Evolutionary conservation across 2,888 invertebrate genomes (phyloP).

Genomic region (Pyrochroa serraticornis): DNA sequence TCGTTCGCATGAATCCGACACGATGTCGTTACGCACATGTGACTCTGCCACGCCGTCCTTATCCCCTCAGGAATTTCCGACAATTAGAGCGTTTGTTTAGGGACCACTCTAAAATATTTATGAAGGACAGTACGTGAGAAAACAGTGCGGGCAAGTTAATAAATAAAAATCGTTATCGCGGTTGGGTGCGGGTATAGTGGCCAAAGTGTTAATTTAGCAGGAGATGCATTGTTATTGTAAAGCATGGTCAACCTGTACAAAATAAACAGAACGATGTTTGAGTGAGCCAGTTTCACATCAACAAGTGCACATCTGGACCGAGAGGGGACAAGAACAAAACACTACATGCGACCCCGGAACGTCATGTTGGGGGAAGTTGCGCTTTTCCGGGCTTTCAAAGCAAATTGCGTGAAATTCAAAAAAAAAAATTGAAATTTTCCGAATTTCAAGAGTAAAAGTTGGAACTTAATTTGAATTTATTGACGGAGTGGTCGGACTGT

Average conservation of each 20-base stretch:
- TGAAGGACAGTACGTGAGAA: conserved; percentile 41
- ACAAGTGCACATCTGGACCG: conserved; percentile 43
- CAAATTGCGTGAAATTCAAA: background rate
- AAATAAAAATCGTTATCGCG: conserved; percentile 8
- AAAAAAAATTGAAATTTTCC: background rate
- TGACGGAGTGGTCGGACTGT: conserved; percentile 22
- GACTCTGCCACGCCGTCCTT: conserved; percentile 20
- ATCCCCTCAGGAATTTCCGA: conserved; percentile 25
- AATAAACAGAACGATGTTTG: conserved; percentile 38
- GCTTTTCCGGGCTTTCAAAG: no score
- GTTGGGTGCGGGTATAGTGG: conserved; percentile 2
- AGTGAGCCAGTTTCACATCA: conserved; percentile 34
- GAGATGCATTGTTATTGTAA: conserved; percentile 34
- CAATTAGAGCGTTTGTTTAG: conserved; percentile 37
- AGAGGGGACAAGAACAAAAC: conserved; percentile 41
- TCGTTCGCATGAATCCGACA: conserved; percentile 25
- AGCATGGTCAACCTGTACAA: conserved; percentile 43
- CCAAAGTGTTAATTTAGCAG: conserved; percentile 17
- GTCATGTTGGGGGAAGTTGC: no score
- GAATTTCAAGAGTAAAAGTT: no score
- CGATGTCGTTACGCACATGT: conserved; percentile 16
- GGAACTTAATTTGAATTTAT: conserved; percentile 27
- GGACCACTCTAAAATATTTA: conserved; percentile 42
- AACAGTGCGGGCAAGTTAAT: conserved; percentile 21
- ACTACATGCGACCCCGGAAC: conserved; percentile 14